phyloP scores from a whole-genome alignment of 1,140 invertebrate species.

The Bursaphelenchus mucronatus region DNA sequence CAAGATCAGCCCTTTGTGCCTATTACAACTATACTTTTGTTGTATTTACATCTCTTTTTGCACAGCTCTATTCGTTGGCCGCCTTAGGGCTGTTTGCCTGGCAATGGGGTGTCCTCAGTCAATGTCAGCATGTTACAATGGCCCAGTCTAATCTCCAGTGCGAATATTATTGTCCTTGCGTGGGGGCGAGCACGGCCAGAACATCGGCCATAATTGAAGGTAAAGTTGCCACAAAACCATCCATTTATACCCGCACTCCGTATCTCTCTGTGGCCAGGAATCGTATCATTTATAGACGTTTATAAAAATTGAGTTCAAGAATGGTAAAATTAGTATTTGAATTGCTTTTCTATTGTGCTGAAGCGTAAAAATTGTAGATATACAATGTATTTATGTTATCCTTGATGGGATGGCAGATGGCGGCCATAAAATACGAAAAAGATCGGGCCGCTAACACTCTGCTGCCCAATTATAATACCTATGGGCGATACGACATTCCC shows the following conservation, averaged over 20 bases:
- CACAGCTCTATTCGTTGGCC: slow-evolving; percentile 56
- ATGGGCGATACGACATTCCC: slow-evolving; percentile 56
- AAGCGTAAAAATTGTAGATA: slow-evolving; percentile 36
- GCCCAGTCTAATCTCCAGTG: slow-evolving; percentile 60
- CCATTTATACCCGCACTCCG: too few relatives aligned
- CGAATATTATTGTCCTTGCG: slow-evolving; percentile 60
- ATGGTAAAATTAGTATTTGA: too few relatives aligned
- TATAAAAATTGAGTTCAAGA: too few relatives aligned
- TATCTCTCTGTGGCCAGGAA: too few relatives aligned
- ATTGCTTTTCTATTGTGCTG: too few relatives aligned
- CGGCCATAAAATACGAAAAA: slow-evolving; percentile 59
- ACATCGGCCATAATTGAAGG: slow-evolving; percentile 58
- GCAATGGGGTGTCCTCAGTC: slow-evolving; percentile 52
- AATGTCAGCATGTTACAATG: slow-evolving; percentile 58
- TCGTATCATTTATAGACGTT: too few relatives aligned
- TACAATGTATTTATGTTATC: slow-evolving; percentile 55
- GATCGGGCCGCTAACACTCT: slow-evolving; percentile 58
- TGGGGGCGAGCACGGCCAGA: slow-evolving; percentile 57
- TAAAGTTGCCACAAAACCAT: slow-evolving; percentile 15
- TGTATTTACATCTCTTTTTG: neutral
- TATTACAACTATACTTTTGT: neutral
- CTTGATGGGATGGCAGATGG: slow-evolving; percentile 60
- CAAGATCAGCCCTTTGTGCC: neutral
- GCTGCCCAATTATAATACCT: slow-evolving; percentile 58
- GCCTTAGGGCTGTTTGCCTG: slow-evolving; percentile 53